These are phyloP conservation scores for Cladorhizidae sp. DNA, from an alignment of 37 sponge, comb jelly and placozoan genomes.

Conservation along the genomic window DNA sequence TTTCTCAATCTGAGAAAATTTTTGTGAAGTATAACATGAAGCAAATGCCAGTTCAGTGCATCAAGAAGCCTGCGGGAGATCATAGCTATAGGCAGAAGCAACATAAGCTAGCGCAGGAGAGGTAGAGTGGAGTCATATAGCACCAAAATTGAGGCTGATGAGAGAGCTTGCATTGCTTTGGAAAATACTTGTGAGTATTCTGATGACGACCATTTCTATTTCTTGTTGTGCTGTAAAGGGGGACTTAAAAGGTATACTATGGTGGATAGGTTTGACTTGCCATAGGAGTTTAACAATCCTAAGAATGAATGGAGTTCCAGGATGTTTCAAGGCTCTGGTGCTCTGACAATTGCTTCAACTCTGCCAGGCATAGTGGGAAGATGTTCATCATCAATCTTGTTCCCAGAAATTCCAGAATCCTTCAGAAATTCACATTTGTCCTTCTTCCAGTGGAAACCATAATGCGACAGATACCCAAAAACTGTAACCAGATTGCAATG, in stretches of 20 bases:
- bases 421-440: conserved; percentile 29
- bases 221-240: too few relatives aligned
- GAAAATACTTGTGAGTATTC: conserved; percentile 1
- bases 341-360: conserved; percentile 14
- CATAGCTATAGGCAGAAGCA: conserved; percentile 43
- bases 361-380: not conserved
- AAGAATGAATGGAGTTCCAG: conserved; percentile 27
- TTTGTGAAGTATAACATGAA: too few relatives aligned
- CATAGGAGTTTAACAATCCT: conserved; percentile 23
- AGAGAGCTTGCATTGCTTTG: conserved; percentile 13
- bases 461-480: conserved; percentile 2
- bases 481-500: conserved; percentile 21
- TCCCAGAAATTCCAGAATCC: conserved; percentile 18
- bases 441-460: conserved; percentile 4
- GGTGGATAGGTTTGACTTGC: conserved; percentile 17
- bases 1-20: not conserved
- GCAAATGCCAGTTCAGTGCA: conserved; percentile 55
- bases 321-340: conserved; percentile 30
- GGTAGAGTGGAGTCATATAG: conserved; percentile 34
- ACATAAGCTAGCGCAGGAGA: conserved; percentile 23
- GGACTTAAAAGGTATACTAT: too few relatives aligned
- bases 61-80: conserved; percentile 41
- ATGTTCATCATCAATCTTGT: conserved; percentile 1
- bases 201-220: too few relatives aligned
- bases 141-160: conserved; percentile 15